A percentile compares a stretch with the other conserved stretches of the same genome.
Evolutionary conservation across 1,140 invertebrate species (phyloP).

Genomic region (Drosophila paulistorum): DNA sequence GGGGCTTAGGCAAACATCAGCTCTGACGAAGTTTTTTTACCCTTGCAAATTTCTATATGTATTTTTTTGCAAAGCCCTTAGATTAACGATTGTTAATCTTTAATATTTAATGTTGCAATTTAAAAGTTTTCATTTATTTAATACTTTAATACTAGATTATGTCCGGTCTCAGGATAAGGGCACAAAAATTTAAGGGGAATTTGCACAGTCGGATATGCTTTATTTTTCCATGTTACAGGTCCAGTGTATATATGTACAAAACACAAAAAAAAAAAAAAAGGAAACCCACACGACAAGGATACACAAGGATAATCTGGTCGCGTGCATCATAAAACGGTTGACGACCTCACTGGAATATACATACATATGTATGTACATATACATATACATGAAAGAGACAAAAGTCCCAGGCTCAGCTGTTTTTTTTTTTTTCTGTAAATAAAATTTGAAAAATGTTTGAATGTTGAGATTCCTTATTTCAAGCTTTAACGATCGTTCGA

Average conservation of each 20-base stretch:
- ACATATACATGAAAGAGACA: background rate
- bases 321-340: constrained; percentile 74
- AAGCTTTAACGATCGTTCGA: constrained; percentile 1
- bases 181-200: background rate
- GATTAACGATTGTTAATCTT: no score
- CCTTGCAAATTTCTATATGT: background rate
- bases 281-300: constrained; percentile 53
- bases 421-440: background rate
- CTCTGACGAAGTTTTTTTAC: background rate
- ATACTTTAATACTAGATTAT: no score
- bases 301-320: constrained; percentile 35
- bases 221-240: background rate
- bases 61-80: no score
- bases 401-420: background rate
- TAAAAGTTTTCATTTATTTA: no score
- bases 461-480: background rate
- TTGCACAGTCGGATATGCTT: background rate
- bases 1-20: background rate
- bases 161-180: no score
- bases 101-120: no score
- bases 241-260: constrained; percentile 3
- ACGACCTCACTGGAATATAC: constrained; percentile 50
- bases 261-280: constrained; percentile 12
- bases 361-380: constrained; percentile 5
- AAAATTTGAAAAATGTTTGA: background rate